These are phyloP conservation scores for Amblyraja radiata DNA, from an alignment of 2,797 vertebrate species.

Conservation along the genomic window DNA sequence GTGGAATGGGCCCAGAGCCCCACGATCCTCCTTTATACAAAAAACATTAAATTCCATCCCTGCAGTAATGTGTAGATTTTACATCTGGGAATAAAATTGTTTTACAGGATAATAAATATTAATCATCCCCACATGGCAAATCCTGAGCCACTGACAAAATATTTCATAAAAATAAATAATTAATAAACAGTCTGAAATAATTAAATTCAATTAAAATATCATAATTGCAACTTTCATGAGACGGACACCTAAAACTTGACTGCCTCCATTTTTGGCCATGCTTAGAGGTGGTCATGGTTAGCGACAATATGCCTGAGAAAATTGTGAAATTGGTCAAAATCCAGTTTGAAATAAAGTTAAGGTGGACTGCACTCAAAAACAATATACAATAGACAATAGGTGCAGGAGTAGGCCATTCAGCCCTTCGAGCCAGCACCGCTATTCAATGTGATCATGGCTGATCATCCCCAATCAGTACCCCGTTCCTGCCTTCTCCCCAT, in stretches of 20 bases:
- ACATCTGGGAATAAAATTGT: background rate
- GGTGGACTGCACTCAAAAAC: too few relatives aligned
- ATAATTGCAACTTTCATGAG: background rate
- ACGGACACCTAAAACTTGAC: background rate
- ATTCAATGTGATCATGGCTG: too few relatives aligned
- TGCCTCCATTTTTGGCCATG: too few relatives aligned
- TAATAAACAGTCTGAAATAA: background rate
- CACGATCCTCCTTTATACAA: background rate
- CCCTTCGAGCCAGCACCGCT: too few relatives aligned
- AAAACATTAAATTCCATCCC: background rate
- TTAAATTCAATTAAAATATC: background rate
- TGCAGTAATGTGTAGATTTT: background rate
- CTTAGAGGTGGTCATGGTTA: too few relatives aligned
- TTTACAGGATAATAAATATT: background rate
- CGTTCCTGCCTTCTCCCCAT: too few relatives aligned
- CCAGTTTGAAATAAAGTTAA: too few relatives aligned
- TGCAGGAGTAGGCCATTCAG: too few relatives aligned
- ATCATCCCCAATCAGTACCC: too few relatives aligned
- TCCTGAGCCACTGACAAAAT: background rate
- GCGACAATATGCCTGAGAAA: too few relatives aligned
- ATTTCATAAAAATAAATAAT: background rate
- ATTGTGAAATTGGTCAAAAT: too few relatives aligned
- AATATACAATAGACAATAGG: too few relatives aligned
- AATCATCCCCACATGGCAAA: background rate
- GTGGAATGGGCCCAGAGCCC: background rate